Evolutionary conservation across 2,113 vertebrate genomes (phyloP).

Genomic region (Oreotrochilus melanogaster): DNA sequence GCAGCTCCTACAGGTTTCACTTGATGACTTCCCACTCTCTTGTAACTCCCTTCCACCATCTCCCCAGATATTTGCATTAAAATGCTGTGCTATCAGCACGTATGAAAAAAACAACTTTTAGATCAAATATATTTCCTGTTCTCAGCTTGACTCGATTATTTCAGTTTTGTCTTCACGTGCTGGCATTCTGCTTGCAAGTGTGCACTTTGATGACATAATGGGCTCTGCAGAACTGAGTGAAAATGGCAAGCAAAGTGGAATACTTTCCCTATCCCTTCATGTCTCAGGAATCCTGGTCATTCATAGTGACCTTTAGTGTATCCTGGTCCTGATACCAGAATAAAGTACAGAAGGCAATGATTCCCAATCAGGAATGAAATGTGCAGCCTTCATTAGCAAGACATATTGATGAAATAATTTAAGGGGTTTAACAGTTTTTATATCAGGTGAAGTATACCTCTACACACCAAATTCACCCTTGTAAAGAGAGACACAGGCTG

Average conservation of each 20-base stretch:
- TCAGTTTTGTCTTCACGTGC: background rate
- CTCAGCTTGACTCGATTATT: background rate
- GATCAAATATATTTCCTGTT: background rate
- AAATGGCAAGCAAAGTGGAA: rapidly evolving
- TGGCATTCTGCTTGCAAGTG: background rate
- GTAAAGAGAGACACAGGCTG: background rate
- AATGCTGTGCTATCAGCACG: background rate
- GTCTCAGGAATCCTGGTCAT: background rate
- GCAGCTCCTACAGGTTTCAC: background rate
- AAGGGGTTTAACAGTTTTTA: background rate
- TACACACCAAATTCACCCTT: background rate
- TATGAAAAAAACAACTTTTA: background rate
- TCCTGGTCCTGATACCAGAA: background rate
- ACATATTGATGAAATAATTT: background rate
- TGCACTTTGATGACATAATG: rapidly evolving
- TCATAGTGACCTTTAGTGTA: background rate
- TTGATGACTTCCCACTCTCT: background rate
- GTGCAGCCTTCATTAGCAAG: background rate
- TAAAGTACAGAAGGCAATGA: background rate
- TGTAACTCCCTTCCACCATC: background rate
- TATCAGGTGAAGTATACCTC: background rate
- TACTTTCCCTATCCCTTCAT: background rate
- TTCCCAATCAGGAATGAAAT: background rate
- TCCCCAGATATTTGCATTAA: background rate
- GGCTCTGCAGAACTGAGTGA: background rate